Evolutionary conservation across 2,113 vertebrate species (phyloP), one percentile per base, ranked within the genome.

Genomic region (Nothobranchius kuhntae): DNA sequence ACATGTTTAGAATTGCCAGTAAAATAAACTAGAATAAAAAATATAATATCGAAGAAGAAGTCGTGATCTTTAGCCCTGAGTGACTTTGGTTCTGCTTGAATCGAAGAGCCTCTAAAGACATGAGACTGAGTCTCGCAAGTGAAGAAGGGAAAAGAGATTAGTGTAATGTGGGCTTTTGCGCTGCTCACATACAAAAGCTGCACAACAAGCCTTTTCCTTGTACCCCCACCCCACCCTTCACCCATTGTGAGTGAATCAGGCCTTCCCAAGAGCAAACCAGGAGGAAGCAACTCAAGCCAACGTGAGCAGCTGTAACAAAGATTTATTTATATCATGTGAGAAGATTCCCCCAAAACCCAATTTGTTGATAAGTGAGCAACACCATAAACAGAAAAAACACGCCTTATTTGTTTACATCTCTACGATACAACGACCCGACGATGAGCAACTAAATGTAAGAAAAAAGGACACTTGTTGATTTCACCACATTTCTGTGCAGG

Each of bases 141-240:
- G 80, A 89, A 91, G 86, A 77, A 87, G 88, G 86, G 87, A 89
- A 74, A 86, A 82, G 83, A 89, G 90, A 89, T 92, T 87, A 91
- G 83, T 84, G 89, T 84, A 84, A 77, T 87, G 78, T 80, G 80
- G 85, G 75, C 65, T 81, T 75, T 77, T 80, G 70, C 59, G 62
- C 80, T 53, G 74, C 85, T 83, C 61, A 30, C 58, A 82, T 77
- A 90, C 84, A 89, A 89, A 89, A 83, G 82, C 71, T 14, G 61
- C 82, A 77, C 80, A 89, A 85, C 84, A 81, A 75, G 74, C 73
- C 52, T 77, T 81, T 82, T 87, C 77, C 83, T 83, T 81, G 80
- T 82, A 80, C 89, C 77, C 71, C 86, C 74, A 7, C 8, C 48
- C n/a, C 7, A 47, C 46, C n/a, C 48, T 14, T 9, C n/a, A 51